A percentile compares a stretch with the other conserved stretches of the same genome.
These are phyloP conservation scores for Bugulina stolonifera DNA, from an alignment of 2,888 invertebrate species.

Conservation along the genomic window DNA sequence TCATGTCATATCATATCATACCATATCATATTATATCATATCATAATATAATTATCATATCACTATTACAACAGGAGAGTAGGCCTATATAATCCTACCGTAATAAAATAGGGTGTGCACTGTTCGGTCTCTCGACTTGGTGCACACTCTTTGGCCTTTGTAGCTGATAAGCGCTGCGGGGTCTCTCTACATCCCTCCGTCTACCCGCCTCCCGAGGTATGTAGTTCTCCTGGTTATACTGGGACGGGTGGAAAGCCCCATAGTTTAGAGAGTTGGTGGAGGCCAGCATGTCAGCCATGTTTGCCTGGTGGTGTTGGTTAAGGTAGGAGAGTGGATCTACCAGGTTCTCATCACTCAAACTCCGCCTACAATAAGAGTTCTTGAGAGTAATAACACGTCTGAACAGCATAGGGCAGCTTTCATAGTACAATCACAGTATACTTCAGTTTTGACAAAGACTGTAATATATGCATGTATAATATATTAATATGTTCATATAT, in stretches of 20 bases:
- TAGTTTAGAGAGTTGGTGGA: slow-evolving; percentile 3
- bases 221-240: slow-evolving; percentile 22
- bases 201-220: background rate
- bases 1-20: too few relatives aligned
- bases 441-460: too few relatives aligned
- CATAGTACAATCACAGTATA: too few relatives aligned
- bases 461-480: too few relatives aligned
- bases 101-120: background rate
- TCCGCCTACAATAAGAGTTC: background rate
- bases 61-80: too few relatives aligned
- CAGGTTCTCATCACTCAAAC: background rate
- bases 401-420: too few relatives aligned
- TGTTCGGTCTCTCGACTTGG: background rate
- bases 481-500: too few relatives aligned
- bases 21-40: too few relatives aligned
- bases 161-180: background rate
- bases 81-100: too few relatives aligned
- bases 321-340: background rate
- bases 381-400: too few relatives aligned
- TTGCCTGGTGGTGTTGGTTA: background rate
- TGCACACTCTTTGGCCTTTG: background rate
- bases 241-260: background rate
- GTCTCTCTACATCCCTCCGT: background rate
- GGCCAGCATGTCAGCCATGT: background rate
- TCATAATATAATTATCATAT: too few relatives aligned